These are phyloP conservation scores for human (Homo sapiens) DNA, from an alignment of 2,113 vertebrate genomes.

Conservation along the genomic window GRCh38 chr18:22908501-22909000, in stretches of 20 bases:
- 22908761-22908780: constrained; percentile 11
- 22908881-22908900: neutral
- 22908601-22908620: neutral
- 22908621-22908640: neutral
- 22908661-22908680: neutral
- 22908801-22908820: neutral
- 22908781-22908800: neutral
- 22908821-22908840: constrained; percentile 2
- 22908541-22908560: neutral
- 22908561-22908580: neutral
- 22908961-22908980: neutral
- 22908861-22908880: neutral
- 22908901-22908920: neutral
- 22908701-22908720: neutral
- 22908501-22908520: neutral
- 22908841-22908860: neutral
- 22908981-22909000: neutral
- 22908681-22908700: neutral
- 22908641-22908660: neutral
- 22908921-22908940: neutral
- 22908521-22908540: neutral
- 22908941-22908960: neutral
- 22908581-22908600: neutral
- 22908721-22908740: neutral
- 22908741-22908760: neutral